phyloP scores from a whole-genome alignment of 2,888 invertebrate species.

The Dysmachus trigonus region DNA sequence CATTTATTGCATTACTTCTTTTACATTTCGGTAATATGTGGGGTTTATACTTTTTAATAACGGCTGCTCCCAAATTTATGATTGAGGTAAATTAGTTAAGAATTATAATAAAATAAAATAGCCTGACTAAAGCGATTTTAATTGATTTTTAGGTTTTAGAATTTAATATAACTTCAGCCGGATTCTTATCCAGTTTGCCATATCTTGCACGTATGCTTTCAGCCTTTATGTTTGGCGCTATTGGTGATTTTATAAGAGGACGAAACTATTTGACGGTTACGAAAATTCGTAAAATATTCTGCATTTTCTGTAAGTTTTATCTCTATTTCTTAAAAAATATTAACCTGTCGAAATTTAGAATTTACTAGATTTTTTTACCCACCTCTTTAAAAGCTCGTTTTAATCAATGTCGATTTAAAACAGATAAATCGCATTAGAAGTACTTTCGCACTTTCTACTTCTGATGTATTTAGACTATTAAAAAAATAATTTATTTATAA shows the following conservation, averaged over 20 bases:
- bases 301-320: conserved; percentile 69
- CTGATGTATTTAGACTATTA: not conserved
- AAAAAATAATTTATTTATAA: not conserved
- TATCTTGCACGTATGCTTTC: conserved; percentile 75
- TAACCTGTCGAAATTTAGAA: too few relatives aligned
- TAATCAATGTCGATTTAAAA: too few relatives aligned
- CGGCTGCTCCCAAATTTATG: conserved; percentile 79
- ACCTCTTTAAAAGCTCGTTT: too few relatives aligned
- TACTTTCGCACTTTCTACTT: too few relatives aligned
- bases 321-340: not conserved
- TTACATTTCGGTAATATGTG: conserved; percentile 81
- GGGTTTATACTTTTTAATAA: conserved; percentile 79
- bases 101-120: not conserved
- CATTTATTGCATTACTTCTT: conserved; percentile 73
- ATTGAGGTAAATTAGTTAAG: conserved; percentile 65
- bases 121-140: not conserved
- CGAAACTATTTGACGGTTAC: conserved; percentile 66
- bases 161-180: conserved; percentile 76
- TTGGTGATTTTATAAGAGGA: conserved; percentile 72
- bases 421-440: too few relatives aligned
- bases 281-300: conserved; percentile 73
- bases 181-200: conserved; percentile 75
- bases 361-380: too few relatives aligned
- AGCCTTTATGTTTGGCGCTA: conserved; percentile 75
- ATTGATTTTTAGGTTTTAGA: conserved; percentile 67